These are phyloP conservation scores for Apteryx mantelli DNA, from an alignment of 2,113 vertebrate genomes.

Conservation along the genomic window DNA sequence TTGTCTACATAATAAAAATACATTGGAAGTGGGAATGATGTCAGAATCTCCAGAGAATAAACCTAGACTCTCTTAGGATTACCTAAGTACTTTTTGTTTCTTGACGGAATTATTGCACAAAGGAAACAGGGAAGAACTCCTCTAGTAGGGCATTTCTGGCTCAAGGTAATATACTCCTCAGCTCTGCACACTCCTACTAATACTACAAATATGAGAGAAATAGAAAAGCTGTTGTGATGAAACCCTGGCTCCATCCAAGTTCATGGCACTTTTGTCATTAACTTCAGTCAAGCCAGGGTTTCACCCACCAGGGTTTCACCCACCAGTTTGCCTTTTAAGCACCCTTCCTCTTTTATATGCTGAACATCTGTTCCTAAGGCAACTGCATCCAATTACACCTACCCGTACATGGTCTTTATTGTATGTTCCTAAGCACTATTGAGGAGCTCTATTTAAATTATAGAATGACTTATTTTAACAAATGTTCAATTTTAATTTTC, in stretches of 20 bases:
- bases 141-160: background rate
- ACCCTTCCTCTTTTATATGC: background rate
- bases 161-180: background rate
- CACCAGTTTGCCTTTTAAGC: conserved; percentile 24
- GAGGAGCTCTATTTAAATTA: conserved; percentile 46
- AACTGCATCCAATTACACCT: conserved; percentile 67
- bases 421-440: conserved; percentile 4
- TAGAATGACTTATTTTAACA: conserved; percentile 62
- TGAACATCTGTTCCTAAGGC: conserved; percentile 67
- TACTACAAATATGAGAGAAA: background rate
- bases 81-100: background rate
- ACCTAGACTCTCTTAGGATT: background rate
- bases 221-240: background rate
- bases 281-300: background rate
- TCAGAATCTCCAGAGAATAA: background rate
- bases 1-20: background rate
- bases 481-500: background rate
- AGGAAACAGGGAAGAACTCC: background rate
- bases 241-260: background rate
- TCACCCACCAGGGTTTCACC: background rate
- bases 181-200: background rate
- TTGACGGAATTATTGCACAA: background rate
- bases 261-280: background rate
- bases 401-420: conserved; percentile 36
- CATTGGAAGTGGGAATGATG: background rate